Base-by-base conservation (phyloP, 2,797 vertebrate genomes). In the Denticeps clupeoides region DNA sequence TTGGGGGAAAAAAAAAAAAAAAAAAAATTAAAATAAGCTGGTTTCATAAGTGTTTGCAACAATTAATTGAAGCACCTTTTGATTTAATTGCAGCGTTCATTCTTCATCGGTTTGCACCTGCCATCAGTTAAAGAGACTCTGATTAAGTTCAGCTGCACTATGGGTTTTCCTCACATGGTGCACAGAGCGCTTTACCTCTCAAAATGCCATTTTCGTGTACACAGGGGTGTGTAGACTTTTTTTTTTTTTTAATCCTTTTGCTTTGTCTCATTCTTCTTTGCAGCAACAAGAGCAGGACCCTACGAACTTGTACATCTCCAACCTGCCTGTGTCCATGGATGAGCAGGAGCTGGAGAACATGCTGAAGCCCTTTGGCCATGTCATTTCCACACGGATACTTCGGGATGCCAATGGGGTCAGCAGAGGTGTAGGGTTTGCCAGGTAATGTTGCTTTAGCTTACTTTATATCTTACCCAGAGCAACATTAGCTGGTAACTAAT, bases 231-330 rank as follows among this genome's bases (percentile, higher is more conserved):
- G 13, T 12, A 32, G 32, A 12, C 32, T 32, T 32, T 28, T 9
- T 12, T 13, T 32, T 31, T 2, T 5, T 12, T 5, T 4, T 31
- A 3, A 31, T 13, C 23, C 7, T 53, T 26, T 55, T 21, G 2
- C 15, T 3, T 23, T 6, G 7, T 22, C 5, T 37, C n/a, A n/a
- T n/a, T n/a, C n/a, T n/a, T n/a, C n/a, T 33, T 43, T 45, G 53
- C 75, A 98, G 94, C 93, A 98, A 92, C 94, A 98, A 79, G 93
- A 98, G 56, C 93, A 98, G 82, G 93, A 97, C 62, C 93, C 94
- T 60, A 98, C 94, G 66, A 98, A 98, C 72, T 82, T 98, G 22
- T 98, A 98, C 82, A 97, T 98, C 81, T 98, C 94, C 58, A 98
- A 98, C 76, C 87, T 98, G 67, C 94, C 93, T 0, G 84, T 95